A percentile compares a stretch with the other conserved stretches of the same genome.
Evolutionary conservation across 2,113 vertebrate genomes (phyloP).

Genomic region (Butorides virescens): DNA sequence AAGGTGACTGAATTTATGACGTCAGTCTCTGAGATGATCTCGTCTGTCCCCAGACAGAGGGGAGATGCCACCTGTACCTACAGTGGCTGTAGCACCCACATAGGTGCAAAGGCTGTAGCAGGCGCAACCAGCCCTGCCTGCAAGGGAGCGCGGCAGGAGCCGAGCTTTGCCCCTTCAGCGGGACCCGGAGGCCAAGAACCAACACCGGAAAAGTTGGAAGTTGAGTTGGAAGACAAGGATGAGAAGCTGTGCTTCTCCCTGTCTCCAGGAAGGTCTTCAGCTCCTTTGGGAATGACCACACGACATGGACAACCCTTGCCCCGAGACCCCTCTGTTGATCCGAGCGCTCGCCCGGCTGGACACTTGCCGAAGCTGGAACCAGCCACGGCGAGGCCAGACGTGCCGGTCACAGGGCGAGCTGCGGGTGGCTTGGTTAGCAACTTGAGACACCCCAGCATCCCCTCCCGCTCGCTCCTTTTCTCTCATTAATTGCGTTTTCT

Average conservation of each 20-base stretch:
- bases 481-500: not conserved
- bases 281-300: not conserved
- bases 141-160: not conserved
- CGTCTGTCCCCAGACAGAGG: rapidly evolving
- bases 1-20: not conserved
- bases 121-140: not conserved
- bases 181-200: rapidly evolving
- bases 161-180: not conserved
- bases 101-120: not conserved
- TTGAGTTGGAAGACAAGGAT: not conserved
- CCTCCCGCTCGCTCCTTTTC: not conserved
- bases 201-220: rapidly evolving
- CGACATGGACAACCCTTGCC: rapidly evolving
- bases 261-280: not conserved
- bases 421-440: not conserved
- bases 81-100: no score
- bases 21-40: not conserved
- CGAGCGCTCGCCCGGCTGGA: rapidly evolving
- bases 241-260: not conserved
- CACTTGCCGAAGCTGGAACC: not conserved
- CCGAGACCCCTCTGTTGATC: rapidly evolving
- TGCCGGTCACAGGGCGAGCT: not conserved
- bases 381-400: rapidly evolving
- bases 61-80: not conserved
- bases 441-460: not conserved